These are phyloP conservation scores for Panzeria rudis DNA, from an alignment of 2,888 invertebrate species.

Conservation along the genomic window DNA sequence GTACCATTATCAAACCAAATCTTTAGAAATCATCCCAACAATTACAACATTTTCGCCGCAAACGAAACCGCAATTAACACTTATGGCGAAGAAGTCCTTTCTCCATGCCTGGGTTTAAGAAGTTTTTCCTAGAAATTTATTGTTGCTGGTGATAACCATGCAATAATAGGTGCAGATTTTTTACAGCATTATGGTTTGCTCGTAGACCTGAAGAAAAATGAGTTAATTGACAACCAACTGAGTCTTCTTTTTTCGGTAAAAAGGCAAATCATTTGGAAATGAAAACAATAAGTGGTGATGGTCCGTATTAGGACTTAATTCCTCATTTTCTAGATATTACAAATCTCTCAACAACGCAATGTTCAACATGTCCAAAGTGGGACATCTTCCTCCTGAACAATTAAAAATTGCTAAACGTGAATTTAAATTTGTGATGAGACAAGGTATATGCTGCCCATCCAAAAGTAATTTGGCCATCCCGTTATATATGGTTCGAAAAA, in stretches of 20 bases:
- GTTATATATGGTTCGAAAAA: slow-evolving; percentile 77
- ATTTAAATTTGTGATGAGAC: no score
- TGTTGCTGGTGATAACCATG: neutral
- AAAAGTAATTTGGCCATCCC: neutral
- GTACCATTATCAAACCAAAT: slow-evolving; percentile 6
- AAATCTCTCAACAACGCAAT: neutral
- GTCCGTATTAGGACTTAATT: neutral
- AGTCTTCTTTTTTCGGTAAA: neutral
- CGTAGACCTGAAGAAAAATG: no score
- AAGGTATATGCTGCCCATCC: neutral
- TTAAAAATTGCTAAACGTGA: no score
- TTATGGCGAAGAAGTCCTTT: slow-evolving; percentile 5
- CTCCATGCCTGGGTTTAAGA: slow-evolving; percentile 2
- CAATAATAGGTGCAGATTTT: no score
- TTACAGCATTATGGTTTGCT: no score
- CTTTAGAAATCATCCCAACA: slow-evolving; percentile 2
- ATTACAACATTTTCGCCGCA: slow-evolving; percentile 22
- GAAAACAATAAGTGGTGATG: neutral
- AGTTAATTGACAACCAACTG: no score
- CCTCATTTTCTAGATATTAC: neutral
- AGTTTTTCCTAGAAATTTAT: neutral
- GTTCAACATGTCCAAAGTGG: no score
- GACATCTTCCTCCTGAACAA: no score
- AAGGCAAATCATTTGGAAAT: neutral
- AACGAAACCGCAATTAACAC: slow-evolving; percentile 1